A percentile compares a stretch with the other conserved stretches of the same genome.
Conservation (phyloP, 2,113 vertebrate species). For the Glaucidium brasilianum region DNA sequence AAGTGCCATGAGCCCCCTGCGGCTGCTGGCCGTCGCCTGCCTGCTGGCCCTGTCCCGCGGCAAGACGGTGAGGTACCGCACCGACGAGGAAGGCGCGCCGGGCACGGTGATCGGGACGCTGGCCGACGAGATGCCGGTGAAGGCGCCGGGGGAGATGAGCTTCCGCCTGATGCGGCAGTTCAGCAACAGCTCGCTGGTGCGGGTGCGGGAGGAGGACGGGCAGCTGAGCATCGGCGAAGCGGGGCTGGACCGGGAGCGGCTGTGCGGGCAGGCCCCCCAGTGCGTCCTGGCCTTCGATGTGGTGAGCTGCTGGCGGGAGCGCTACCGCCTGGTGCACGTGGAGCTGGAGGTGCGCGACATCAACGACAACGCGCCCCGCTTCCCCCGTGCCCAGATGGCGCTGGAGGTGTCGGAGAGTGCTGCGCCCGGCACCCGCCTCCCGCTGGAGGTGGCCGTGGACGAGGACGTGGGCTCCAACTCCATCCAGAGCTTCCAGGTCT, state of each 20-base stretch:
- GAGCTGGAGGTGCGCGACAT: conserved; percentile 93
- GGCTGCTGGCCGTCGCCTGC: conserved; percentile 69
- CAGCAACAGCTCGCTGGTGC: conserved; percentile 87
- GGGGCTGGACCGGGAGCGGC: conserved; percentile 87
- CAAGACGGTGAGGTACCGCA: conserved; percentile 90
- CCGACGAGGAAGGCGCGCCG: conserved; percentile 87
- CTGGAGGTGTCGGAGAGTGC: conserved; percentile 92
- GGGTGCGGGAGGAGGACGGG: conserved; percentile 90
- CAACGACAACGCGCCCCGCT: conserved; percentile 92
- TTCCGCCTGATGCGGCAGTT: conserved; percentile 95
- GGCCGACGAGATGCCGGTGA: conserved; percentile 89
- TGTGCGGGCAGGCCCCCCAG: conserved; percentile 84
- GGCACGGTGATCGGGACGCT: conserved; percentile 93
- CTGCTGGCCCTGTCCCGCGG: conserved; percentile 65
- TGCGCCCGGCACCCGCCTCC: conserved; percentile 84
- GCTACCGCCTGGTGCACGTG: conserved; percentile 91
- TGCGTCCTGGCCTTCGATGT: conserved; percentile 93
- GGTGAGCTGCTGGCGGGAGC: conserved; percentile 90
- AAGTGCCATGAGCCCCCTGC: conserved; percentile 54
- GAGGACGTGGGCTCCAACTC: conserved; percentile 91
- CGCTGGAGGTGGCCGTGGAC: conserved; percentile 87
- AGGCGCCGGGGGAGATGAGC: conserved; percentile 80
- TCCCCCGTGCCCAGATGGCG: conserved; percentile 79
- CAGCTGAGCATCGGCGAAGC: conserved; percentile 87
- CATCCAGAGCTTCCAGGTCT: conserved; percentile 90